Base-by-base conservation (phyloP, 2,797 vertebrate genomes). In the Xenopus petersii region DNA sequence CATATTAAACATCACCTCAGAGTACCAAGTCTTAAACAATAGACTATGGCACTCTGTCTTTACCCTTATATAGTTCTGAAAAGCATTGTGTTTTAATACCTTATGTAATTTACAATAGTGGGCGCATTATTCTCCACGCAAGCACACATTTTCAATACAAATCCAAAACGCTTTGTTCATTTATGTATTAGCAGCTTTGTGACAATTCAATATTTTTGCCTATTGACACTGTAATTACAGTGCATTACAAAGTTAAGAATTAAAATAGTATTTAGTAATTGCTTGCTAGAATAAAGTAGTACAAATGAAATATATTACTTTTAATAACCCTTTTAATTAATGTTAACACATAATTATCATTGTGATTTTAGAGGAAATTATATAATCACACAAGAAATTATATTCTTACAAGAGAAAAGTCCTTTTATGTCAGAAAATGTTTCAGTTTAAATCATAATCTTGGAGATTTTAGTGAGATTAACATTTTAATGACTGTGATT, bases 161-260 rank as follows among this genome's bases (percentile, higher is more conserved):
- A 56, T 17, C n/a, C 7, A 10, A 56, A 56, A 2, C 2, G 15
- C 54, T 65, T 65, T 21, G 15, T 67, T 51, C 48, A 67, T 10
- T 13, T 5, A 16, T 10, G 5, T 13, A 21, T 33, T n/a, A 55
- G 21, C 21, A 33, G 49, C 26, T 55, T 16, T 33, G 48, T 33
- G 10, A 33, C 13, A 67, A 67, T 67, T 13, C 15, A 67, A 67
- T 67, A 55, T 55, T 67, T 55, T 67, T 51, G n/a, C 49, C 15
- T 55, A 67, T 55, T 67, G 66, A 67, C 24, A 67, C 36, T 10
- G 15, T 67, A 67, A 67, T 67, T 55, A 65, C 46, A 67, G 64
- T 49, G 17, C n/a, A 11, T 67, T 56, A 56, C 51, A 33, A 26
- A 55, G 21, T 56, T 36, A 13, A 55, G 15, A 26, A 67, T 24